phyloP scores from a whole-genome alignment of 1,140 invertebrate genomes.

The Drosophila miranda region DNA sequence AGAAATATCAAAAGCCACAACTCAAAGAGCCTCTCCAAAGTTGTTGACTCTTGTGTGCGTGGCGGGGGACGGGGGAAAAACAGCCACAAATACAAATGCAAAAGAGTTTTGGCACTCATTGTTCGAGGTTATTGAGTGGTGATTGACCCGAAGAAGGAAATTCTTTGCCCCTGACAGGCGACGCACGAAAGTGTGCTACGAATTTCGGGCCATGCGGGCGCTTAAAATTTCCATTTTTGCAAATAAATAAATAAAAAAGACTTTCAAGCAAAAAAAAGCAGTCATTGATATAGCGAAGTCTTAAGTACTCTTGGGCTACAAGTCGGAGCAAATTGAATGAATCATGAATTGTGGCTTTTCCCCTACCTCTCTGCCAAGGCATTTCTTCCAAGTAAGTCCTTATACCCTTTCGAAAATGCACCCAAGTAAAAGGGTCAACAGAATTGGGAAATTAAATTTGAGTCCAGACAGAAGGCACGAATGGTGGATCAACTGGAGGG shows the following conservation, averaged over 20 bases:
- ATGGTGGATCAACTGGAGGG: slow-evolving; percentile 15
- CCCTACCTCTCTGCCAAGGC: background rate
- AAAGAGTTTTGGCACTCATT: slow-evolving; percentile 53
- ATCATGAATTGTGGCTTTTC: background rate
- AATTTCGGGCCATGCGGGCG: slow-evolving; percentile 36
- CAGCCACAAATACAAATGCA: slow-evolving; percentile 33
- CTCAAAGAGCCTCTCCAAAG: slow-evolving; percentile 37
- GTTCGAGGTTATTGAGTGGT: slow-evolving; percentile 55
- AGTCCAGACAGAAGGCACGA: slow-evolving; percentile 22
- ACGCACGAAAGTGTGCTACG: slow-evolving; percentile 60
- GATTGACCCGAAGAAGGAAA: slow-evolving; percentile 54
- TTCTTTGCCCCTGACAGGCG: background rate
- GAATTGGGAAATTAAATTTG: slow-evolving; percentile 45
- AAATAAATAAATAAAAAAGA: slow-evolving; percentile 19
- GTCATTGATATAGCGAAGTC: background rate
- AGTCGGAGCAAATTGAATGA: background rate
- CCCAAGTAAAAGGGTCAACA: slow-evolving; percentile 23
- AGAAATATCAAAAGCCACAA: slow-evolving; percentile 34
- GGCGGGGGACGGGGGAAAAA: background rate
- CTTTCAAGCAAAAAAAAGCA: background rate
- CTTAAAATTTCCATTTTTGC: slow-evolving; percentile 31
- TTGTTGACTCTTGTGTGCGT: slow-evolving; percentile 35
- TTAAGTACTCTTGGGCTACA: background rate
- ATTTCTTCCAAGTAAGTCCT: background rate
- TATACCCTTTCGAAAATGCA: background rate